Percentiles rank a stretch among this genome's conserved stretches.
Evolutionary conservation across 2,113 vertebrate genomes (phyloP).

Genomic region (Antechinus stuartii): DNA sequence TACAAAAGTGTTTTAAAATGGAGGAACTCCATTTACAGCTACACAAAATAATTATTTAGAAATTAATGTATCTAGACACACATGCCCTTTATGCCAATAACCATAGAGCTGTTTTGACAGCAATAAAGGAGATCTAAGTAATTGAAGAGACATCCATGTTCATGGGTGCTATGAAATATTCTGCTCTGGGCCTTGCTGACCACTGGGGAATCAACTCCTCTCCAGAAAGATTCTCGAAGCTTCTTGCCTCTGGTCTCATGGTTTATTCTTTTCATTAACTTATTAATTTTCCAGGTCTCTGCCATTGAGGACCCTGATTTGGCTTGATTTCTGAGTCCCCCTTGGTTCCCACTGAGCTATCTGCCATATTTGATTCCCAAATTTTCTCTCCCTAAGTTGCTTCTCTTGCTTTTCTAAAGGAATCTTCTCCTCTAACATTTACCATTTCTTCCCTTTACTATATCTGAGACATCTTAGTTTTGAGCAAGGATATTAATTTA

Average conservation of each 20-base stretch:
- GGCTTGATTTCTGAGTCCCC: neutral
- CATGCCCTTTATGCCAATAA: neutral
- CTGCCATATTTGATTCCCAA: neutral
- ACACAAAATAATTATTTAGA: constrained; percentile 1
- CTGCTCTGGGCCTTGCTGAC: neutral
- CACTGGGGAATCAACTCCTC: neutral
- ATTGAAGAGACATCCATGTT: neutral
- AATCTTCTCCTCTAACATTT: neutral
- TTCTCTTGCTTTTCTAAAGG: neutral
- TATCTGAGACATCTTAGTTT: neutral
- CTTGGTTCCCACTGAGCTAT: neutral
- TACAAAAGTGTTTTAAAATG: neutral
- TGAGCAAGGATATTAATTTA: constrained; percentile 2
- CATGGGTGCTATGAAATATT: neutral
- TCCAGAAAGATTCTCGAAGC: neutral
- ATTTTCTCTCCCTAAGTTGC: neutral
- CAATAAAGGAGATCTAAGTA: neutral
- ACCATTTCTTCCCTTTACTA: neutral
- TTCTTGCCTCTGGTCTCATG: neutral
- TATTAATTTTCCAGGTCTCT: neutral
- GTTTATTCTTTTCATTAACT: neutral
- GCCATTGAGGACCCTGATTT: neutral
- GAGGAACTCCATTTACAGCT: neutral
- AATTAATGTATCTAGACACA: neutral
- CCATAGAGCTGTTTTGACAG: neutral